Percentiles rank a stretch among this genome's conserved stretches.
Evolutionary conservation across 2,113 vertebrate genomes (phyloP).

Genomic region (Bothrops jararaca): DNA sequence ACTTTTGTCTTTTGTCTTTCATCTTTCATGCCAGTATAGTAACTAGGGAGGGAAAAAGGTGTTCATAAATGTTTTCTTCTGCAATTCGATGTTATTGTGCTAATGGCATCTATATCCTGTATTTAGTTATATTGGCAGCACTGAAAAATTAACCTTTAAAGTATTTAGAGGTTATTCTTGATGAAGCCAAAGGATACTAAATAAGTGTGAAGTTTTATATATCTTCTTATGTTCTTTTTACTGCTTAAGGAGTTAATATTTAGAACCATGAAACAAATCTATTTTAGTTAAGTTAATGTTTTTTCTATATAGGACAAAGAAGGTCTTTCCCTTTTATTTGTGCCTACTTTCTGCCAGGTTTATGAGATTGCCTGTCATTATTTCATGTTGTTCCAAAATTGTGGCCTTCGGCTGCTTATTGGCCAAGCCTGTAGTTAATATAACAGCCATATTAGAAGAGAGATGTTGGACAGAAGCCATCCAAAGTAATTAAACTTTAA

Average conservation of each 20-base stretch:
- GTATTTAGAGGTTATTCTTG: constrained; percentile 6
- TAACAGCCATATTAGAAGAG: constrained; percentile 12
- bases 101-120: background rate
- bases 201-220: constrained; percentile 38
- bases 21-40: background rate
- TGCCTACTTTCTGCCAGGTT: constrained; percentile 42
- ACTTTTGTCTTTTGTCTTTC: background rate
- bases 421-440: background rate
- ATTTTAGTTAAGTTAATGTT: constrained; percentile 44
- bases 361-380: constrained; percentile 29
- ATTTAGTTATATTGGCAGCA: constrained; percentile 35
- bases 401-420: constrained; percentile 4
- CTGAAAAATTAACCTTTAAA: constrained; percentile 29
- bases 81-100: constrained; percentile 20
- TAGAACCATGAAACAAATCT: constrained; percentile 24
- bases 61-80: constrained; percentile 15
- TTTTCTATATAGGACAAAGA: constrained; percentile 40
- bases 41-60: constrained; percentile 41
- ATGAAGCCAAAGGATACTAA: constrained; percentile 40
- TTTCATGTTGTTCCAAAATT: constrained; percentile 37
- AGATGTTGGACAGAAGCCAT: constrained; percentile 26
- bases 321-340: constrained; percentile 38
- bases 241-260: background rate
- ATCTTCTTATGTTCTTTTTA: constrained; percentile 14
- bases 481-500: background rate